Conservation (phyloP, 1,140 invertebrate genomes). For the Diplogasteroides magnus region DNA sequence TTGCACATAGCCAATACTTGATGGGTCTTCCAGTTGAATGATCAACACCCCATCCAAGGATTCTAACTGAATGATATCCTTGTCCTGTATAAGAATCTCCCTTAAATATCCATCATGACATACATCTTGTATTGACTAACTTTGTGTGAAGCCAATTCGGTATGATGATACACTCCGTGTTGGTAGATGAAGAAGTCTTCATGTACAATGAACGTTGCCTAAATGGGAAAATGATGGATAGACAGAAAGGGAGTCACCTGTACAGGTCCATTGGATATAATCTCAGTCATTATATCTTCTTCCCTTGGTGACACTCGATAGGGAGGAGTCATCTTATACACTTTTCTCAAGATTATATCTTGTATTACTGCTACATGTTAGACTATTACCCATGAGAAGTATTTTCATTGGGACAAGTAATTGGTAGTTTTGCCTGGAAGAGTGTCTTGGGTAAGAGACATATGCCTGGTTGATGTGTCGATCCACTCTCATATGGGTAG, state of each 20-base stretch:
- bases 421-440: conserved; percentile 7
- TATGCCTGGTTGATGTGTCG: conserved; percentile 55
- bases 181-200: conserved; percentile 82
- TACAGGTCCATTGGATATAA: conserved; percentile 81
- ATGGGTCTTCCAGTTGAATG: conserved; percentile 61
- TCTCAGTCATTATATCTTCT: conserved; percentile 83
- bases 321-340: conserved; percentile 71
- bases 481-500: conserved; percentile 62
- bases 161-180: conserved; percentile 71
- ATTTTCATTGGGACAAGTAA: background rate
- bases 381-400: background rate
- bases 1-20: conserved; percentile 75
- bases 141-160: conserved; percentile 59
- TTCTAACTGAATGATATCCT: conserved; percentile 80
- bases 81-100: conserved; percentile 56
- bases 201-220: conserved; percentile 76
- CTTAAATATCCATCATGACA: background rate
- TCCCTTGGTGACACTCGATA: conserved; percentile 66
- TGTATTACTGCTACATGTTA: background rate
- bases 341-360: conserved; percentile 17
- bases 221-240: background rate
- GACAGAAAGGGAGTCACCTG: conserved; percentile 60
- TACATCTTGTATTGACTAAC: conserved; percentile 32
- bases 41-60: conserved; percentile 84
- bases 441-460: conserved; percentile 57